These are phyloP conservation scores for Leptopilina drosophilae DNA, from an alignment of 2,888 invertebrate species.

Conservation along the genomic window DNA sequence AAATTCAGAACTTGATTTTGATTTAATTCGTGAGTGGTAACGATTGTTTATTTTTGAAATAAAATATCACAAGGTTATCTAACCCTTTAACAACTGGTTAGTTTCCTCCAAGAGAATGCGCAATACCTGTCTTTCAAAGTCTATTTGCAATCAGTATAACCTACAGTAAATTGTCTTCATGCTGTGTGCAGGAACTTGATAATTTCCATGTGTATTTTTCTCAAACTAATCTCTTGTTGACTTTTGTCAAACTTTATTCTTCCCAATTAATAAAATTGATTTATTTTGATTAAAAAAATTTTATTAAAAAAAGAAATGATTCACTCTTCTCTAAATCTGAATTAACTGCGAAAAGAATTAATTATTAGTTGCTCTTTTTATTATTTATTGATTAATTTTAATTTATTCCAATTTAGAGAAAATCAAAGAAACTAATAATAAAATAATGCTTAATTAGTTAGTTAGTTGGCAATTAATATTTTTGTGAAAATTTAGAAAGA, in stretches of 20 bases:
- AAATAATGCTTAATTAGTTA: no score
- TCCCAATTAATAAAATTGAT: no score
- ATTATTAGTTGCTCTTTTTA: no score
- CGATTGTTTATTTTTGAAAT: background rate
- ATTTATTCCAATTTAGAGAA: no score
- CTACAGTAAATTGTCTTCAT: slow-evolving; percentile 23
- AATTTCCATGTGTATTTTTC: slow-evolving; percentile 48
- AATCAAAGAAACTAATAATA: no score
- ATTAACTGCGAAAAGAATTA: no score
- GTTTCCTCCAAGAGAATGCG: slow-evolving; percentile 48
- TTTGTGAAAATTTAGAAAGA: no score
- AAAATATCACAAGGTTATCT: slow-evolving; percentile 51
- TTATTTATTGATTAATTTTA: no score
- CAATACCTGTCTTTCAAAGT: slow-evolving; percentile 49
- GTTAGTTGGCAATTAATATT: no score
- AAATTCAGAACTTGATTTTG: background rate
- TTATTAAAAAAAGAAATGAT: no score
- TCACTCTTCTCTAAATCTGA: no score
- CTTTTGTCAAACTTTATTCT: background rate
- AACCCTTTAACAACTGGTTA: slow-evolving; percentile 48
- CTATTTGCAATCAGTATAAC: slow-evolving; percentile 42
- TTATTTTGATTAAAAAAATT: no score
- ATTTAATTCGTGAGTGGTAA: background rate
- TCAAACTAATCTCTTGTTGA: slow-evolving; percentile 17
- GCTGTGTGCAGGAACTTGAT: slow-evolving; percentile 43